Conservation (phyloP, 2,888 invertebrate species). For the Tetranychus truncatus region DNA sequence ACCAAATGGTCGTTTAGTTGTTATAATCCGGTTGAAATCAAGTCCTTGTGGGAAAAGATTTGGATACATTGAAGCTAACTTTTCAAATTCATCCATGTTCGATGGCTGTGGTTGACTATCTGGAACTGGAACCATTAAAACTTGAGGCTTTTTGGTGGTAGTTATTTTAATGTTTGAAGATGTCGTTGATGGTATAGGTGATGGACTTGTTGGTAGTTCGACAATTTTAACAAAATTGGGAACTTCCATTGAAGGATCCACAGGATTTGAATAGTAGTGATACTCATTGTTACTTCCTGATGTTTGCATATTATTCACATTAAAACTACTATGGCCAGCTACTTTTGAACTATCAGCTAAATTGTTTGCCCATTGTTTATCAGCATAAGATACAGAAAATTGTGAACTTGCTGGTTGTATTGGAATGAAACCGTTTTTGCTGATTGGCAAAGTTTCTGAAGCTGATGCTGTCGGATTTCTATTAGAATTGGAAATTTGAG, state of each 20-base stretch:
- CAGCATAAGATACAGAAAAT: background rate
- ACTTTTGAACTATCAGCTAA: background rate
- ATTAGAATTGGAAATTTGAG: background rate
- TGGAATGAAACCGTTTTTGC: conserved; percentile 12
- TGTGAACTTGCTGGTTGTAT: background rate
- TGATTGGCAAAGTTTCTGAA: background rate
- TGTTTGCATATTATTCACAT: background rate
- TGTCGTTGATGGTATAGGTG: background rate
- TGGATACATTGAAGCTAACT: conserved; percentile 13
- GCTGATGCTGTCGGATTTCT: background rate
- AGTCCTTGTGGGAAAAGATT: conserved; percentile 13
- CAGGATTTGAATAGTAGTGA: conserved; percentile 4
- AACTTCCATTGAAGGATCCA: conserved; percentile 1
- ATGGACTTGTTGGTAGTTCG: background rate
- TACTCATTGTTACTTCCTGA: conserved; percentile 6
- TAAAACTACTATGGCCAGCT: background rate
- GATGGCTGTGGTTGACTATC: conserved; percentile 15
- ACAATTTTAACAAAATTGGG: background rate
- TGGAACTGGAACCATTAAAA: conserved; percentile 17
- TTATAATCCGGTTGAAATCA: conserved; percentile 6
- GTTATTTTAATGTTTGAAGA: background rate
- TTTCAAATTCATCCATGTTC: conserved; percentile 2
- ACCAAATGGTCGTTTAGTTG: background rate
- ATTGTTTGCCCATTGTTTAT: background rate
- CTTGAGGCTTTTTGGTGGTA: conserved; percentile 13